phyloP scores from a whole-genome alignment of 64 coral and sea anemone genomes.

The Dendronephthya gigantea region DNA sequence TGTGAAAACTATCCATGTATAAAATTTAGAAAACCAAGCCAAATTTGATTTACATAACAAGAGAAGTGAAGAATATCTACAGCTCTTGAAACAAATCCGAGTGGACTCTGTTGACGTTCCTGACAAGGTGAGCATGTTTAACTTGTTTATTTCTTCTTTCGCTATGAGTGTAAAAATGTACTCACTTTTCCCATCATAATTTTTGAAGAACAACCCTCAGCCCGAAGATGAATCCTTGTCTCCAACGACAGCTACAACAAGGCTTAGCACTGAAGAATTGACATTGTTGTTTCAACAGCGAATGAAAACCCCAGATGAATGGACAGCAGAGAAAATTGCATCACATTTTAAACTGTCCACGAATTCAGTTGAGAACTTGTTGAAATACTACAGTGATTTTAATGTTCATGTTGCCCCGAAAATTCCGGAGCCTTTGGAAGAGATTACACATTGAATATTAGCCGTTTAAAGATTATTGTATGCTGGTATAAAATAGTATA shows the following conservation, averaged over 20 bases:
- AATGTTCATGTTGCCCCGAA: not conserved
- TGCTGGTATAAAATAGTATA: too few species aligned
- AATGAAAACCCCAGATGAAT: not conserved
- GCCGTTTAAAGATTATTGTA: not conserved
- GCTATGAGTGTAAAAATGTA: too few species aligned
- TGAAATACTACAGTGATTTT: constrained; percentile 11
- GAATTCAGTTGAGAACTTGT: not conserved
- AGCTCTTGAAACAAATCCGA: not conserved
- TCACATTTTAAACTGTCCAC: not conserved
- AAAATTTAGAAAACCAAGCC: not conserved
- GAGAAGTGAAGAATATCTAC: not conserved
- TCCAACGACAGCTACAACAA: not conserved
- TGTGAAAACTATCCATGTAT: too few species aligned
- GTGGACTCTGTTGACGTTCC: not conserved
- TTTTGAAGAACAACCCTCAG: not conserved
- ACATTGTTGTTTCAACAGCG: constrained; percentile 3
- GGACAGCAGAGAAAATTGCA: not conserved
- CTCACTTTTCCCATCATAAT: too few species aligned
- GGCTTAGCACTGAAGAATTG: not conserved
- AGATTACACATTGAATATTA: constrained; percentile 1
- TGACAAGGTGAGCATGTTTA: not conserved
- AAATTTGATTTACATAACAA: not conserved
- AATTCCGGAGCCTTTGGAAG: not conserved
- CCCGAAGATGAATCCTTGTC: not conserved
- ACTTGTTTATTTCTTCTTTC: not conserved